Conservation (phyloP, 2,113 vertebrate genomes). For the Protobothrops flavoviridis region DNA sequence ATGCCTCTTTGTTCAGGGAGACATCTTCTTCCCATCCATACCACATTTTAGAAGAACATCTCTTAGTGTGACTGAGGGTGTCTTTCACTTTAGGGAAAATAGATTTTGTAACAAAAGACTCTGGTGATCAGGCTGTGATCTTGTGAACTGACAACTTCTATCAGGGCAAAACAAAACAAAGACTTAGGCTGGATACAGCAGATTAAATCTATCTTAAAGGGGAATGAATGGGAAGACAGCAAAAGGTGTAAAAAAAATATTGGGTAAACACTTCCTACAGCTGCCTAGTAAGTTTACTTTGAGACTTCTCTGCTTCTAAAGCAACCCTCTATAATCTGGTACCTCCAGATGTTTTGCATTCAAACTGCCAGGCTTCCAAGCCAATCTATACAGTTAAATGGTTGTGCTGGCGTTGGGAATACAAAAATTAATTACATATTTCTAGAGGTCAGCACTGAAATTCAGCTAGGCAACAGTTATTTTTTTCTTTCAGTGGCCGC, state of each 20-base stretch:
- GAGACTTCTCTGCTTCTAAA: background rate
- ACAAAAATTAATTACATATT: background rate
- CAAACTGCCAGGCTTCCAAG: background rate
- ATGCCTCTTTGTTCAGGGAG: background rate
- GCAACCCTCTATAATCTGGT: background rate
- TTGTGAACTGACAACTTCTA: background rate
- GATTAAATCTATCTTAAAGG: background rate
- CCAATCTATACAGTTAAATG: background rate
- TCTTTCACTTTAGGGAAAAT: background rate
- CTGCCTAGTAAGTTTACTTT: background rate
- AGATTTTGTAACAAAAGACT: background rate
- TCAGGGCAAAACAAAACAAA: background rate
- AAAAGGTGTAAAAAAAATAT: background rate
- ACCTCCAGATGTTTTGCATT: background rate
- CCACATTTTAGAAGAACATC: background rate
- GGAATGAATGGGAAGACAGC: background rate
- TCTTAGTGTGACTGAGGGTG: background rate
- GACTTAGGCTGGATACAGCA: background rate
- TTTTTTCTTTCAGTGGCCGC: background rate
- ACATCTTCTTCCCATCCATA: background rate
- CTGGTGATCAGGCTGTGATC: background rate
- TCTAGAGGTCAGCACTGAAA: background rate
- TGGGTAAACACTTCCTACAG: background rate
- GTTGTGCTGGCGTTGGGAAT: background rate
- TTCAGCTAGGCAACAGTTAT: background rate